phyloP scores from a whole-genome alignment of 2,113 vertebrate genomes.

The Sorex fumeus region DNA sequence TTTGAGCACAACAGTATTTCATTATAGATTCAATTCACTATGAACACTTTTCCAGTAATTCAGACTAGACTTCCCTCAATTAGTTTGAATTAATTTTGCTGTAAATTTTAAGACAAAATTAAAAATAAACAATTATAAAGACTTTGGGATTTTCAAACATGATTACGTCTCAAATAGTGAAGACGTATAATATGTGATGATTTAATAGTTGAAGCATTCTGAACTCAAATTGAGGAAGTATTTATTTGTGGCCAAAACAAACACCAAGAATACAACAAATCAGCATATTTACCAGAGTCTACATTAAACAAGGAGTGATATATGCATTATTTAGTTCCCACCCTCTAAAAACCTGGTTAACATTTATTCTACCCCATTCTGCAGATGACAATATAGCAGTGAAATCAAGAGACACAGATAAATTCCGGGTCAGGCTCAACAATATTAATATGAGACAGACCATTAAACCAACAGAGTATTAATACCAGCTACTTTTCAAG shows the following conservation, averaged over 20 bases:
- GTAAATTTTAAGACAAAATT: conserved; percentile 50
- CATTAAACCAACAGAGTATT: conserved; percentile 59
- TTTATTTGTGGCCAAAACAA: conserved; percentile 65
- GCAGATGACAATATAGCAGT: conserved; percentile 37
- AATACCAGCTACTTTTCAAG: conserved; percentile 60
- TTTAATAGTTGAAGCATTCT: conserved; percentile 52
- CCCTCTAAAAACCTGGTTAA: not conserved
- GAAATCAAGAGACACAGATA: conserved; percentile 49
- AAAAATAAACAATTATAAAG: conserved; percentile 60
- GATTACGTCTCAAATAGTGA: conserved; percentile 47
- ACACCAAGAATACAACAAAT: conserved; percentile 53
- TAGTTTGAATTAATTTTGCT: conserved; percentile 44
- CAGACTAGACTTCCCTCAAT: conserved; percentile 50
- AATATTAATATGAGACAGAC: conserved; percentile 52
- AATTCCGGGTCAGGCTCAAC: conserved; percentile 50
- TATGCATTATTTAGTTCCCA: conserved; percentile 18
- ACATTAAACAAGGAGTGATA: conserved; percentile 59
- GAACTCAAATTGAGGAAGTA: conserved; percentile 63
- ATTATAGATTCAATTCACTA: conserved; percentile 26
- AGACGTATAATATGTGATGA: conserved; percentile 25
- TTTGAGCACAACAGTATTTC: conserved; percentile 52
- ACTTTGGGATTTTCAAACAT: conserved; percentile 58
- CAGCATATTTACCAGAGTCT: conserved; percentile 43
- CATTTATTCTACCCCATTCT: conserved; percentile 42
- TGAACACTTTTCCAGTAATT: conserved; percentile 52